Evolutionary conservation across 2,113 vertebrate species (phyloP).

Genomic region (Platichthys stellatus): DNA sequence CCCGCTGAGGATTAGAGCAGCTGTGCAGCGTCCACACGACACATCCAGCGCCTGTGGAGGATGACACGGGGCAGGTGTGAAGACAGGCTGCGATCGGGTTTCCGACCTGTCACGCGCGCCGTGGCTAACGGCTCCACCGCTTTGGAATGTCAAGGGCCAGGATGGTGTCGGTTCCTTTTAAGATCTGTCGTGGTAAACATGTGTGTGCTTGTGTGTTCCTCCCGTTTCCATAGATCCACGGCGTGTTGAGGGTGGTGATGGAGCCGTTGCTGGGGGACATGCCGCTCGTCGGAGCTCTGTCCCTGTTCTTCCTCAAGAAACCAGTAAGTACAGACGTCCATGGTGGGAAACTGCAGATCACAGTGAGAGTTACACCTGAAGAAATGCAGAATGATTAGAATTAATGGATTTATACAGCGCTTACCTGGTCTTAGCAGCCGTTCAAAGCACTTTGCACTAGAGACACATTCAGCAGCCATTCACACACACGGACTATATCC

Average conservation of each 20-base stretch:
- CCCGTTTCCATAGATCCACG: constrained; percentile 88
- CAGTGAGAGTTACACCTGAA: not conserved
- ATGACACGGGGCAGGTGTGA: constrained; percentile 49
- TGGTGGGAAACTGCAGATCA: not conserved
- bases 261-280: constrained; percentile 96
- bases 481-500: no score
- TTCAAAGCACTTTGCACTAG: no score
- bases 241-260: constrained; percentile 94
- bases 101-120: constrained; percentile 53
- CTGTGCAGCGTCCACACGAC: constrained; percentile 41
- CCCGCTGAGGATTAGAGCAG: constrained; percentile 46
- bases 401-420: no score
- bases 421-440: no score
- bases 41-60: constrained; percentile 30
- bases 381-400: not conserved
- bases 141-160: constrained; percentile 56
- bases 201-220: constrained; percentile 37
- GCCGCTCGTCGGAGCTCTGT: constrained; percentile 93
- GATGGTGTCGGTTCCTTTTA: constrained; percentile 4
- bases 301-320: constrained; percentile 96
- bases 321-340: constrained; percentile 84
- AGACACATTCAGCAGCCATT: no score
- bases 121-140: not conserved
- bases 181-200: constrained; percentile 10
- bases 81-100: constrained; percentile 47